Conservation (phyloP, 2,888 invertebrate species). For the Lasioglossum villosulum region DNA sequence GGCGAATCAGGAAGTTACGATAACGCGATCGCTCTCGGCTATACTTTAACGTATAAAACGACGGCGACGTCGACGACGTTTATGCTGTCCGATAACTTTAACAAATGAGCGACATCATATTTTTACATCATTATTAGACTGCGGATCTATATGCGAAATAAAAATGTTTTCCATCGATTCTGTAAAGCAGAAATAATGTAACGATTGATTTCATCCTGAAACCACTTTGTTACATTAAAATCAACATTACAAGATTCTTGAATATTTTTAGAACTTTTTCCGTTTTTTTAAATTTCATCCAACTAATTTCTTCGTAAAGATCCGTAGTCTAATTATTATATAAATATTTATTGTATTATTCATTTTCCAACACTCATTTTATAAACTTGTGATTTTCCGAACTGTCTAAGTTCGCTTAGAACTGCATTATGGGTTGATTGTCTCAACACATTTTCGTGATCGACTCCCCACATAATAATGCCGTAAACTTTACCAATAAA, state of each 20-base stretch:
- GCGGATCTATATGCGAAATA: too few species aligned
- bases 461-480: not conserved
- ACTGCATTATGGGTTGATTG: not conserved
- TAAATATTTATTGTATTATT: not conserved
- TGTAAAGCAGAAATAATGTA: too few species aligned
- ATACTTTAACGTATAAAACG: not conserved
- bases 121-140: not conserved
- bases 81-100: not conserved
- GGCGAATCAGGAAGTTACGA: not conserved
- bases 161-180: too few species aligned
- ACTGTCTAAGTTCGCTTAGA: not conserved
- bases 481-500: slow-evolving; percentile 9
- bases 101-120: not conserved
- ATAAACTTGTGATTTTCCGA: not conserved
- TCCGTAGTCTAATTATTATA: too few species aligned
- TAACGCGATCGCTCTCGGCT: not conserved
- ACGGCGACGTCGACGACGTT: not conserved
- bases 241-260: too few species aligned
- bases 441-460: not conserved
- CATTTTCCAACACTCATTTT: not conserved
- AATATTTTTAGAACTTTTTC: too few species aligned
- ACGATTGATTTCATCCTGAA: too few species aligned
- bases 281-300: too few species aligned
- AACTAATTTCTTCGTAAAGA: too few species aligned
- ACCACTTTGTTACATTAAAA: too few species aligned